A percentile compares a stretch with the other conserved stretches of the same genome.
phyloP scores from a whole-genome alignment of 1,140 invertebrate species.

The Rhagoletis zephyria region DNA sequence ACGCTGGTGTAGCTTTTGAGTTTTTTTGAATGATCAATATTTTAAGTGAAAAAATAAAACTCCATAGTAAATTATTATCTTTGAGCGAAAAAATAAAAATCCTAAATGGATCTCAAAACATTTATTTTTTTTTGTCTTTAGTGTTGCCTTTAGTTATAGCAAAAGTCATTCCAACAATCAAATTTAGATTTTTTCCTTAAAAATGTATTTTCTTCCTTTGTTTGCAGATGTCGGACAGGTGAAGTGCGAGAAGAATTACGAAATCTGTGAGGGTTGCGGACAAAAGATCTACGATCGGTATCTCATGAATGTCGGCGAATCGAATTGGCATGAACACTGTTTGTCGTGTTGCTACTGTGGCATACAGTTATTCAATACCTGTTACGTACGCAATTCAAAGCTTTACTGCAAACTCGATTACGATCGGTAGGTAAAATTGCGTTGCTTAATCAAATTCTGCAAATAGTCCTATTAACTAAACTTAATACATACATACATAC shows the following conservation, averaged over 20 bases:
- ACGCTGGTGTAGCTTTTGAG: too few relatives aligned
- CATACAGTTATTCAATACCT: constrained; percentile 87
- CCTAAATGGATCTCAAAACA: too few relatives aligned
- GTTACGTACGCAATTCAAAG: constrained; percentile 91
- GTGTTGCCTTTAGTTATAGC: too few relatives aligned
- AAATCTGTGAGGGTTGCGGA: constrained; percentile 92
- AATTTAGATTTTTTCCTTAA: background rate
- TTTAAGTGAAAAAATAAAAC: too few relatives aligned
- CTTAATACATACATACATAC: background rate
- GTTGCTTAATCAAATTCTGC: background rate
- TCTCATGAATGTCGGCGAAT: constrained; percentile 91
- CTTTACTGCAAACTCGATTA: constrained; percentile 96
- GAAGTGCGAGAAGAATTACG: constrained; percentile 80
- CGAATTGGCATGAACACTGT: constrained; percentile 95
- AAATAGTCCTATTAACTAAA: background rate
- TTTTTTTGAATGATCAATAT: too few relatives aligned
- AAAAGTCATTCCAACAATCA: too few relatives aligned
- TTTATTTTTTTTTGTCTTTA: too few relatives aligned
- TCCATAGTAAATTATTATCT: too few relatives aligned
- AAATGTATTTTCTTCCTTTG: background rate
- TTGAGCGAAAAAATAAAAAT: too few relatives aligned
- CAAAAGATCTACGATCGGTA: constrained; percentile 93
- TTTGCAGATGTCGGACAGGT: constrained; percentile 75
- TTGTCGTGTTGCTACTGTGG: constrained; percentile 91
- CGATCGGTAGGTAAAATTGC: constrained; percentile 80